Percentiles rank a stretch among this genome's conserved stretches.
These are phyloP conservation scores for Nibea coibor DNA, from an alignment of 2,113 vertebrate genomes.

Conservation along the genomic window DNA sequence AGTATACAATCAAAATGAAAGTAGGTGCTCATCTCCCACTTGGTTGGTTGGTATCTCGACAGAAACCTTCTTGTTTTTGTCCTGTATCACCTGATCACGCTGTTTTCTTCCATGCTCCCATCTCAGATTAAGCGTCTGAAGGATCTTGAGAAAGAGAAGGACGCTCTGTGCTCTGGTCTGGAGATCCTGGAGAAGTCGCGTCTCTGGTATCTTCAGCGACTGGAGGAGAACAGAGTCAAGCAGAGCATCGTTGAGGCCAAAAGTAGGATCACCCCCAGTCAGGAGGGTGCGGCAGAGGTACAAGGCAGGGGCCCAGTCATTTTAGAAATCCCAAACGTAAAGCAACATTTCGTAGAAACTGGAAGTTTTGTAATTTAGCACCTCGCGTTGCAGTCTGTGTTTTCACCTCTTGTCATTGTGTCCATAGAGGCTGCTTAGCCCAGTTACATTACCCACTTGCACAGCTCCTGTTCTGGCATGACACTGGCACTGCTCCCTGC, in stretches of 20 bases:
- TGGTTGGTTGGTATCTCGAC: too few species aligned
- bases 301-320: not conserved
- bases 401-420: too few species aligned
- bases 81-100: not conserved
- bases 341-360: too few species aligned
- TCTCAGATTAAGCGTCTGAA: slow-evolving; percentile 79
- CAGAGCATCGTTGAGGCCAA: slow-evolving; percentile 20
- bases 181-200: slow-evolving; percentile 79
- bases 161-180: slow-evolving; percentile 79
- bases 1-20: too few species aligned
- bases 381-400: too few species aligned
- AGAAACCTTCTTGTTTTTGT: not conserved
- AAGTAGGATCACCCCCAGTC: not conserved
- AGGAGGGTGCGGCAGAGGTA: slow-evolving; percentile 57
- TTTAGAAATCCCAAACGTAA: not conserved
- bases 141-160: slow-evolving; percentile 83
- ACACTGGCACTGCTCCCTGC: too few species aligned
- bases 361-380: too few species aligned
- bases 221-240: slow-evolving; percentile 64
- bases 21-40: too few species aligned
- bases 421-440: too few species aligned
- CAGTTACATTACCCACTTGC: too few species aligned
- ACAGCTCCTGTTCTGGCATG: too few species aligned
- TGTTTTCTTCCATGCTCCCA: not conserved
- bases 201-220: slow-evolving; percentile 77